Base-by-base conservation (phyloP, 2,888 invertebrate genomes). In the Hypena proboscidalis region DNA sequence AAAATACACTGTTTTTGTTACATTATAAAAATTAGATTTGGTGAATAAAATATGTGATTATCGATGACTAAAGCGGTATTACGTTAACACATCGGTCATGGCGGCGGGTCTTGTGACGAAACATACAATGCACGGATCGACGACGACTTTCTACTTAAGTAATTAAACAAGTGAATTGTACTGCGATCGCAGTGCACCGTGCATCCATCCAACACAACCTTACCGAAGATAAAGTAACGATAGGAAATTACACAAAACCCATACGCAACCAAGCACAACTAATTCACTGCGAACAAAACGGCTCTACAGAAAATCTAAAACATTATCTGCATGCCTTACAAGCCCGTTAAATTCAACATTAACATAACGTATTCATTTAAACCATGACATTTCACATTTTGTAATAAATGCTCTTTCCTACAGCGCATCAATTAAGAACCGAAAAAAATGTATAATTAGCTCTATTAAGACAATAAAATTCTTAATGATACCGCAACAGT, bases 381-480 rank as follows among this genome's bases (percentile, higher is more conserved):
- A 90, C 84, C 90, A 87, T 90, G 90, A 90, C 90, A 90, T 88
- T 88, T 88, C 90, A 90, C 82, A 89, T 90, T 90, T 88, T 83
- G 83, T 87, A 83, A 90, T 83, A 89, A 90, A 89, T 84, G 86
- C 85, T 83, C 79, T 88, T 80, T 85, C 86, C 83, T 79, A 83
- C 84, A 72, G 81, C 80, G 85, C 87, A 83, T 90, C 90, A 89
- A 90, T 90, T 89, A 89, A 85, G 78, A 77, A 74, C 87, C 90
- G 87, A 89, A 89, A 90, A 88, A 90, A 90, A 90, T 87, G 80
- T 88, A 87, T 90, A 90, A 90, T 90, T 89, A 90, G 87, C 74
- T 86, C 85, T 88, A 90, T 90, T 89, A 90, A 90, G 87, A 90
- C 90, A 90, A 90, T 90, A 90, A 90, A 90, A 88, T 76, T 87